Evolutionary conservation across 2,797 vertebrate genomes (phyloP).

Genomic region (Phrynocephalus guinanensis): DNA sequence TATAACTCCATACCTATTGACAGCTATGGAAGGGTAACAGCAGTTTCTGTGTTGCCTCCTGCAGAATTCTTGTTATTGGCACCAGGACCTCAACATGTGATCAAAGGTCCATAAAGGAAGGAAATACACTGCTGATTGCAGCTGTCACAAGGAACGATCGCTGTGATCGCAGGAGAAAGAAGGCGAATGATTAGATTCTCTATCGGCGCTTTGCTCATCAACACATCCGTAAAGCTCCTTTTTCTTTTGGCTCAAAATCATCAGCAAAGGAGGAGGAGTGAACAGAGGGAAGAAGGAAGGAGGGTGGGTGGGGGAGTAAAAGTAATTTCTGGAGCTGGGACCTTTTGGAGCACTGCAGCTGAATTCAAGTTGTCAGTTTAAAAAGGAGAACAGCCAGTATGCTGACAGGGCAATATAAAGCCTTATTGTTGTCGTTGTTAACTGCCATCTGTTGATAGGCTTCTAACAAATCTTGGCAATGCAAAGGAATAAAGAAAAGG

Average conservation of each 20-base stretch:
- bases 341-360: constrained; percentile 47
- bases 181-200: constrained; percentile 29
- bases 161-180: background rate
- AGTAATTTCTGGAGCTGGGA: constrained; percentile 54
- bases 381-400: constrained; percentile 42
- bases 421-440: background rate
- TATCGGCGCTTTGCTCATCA: background rate
- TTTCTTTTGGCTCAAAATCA: constrained; percentile 40
- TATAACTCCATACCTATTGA: constrained; percentile 21
- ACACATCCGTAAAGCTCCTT: background rate
- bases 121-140: constrained; percentile 23
- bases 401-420: constrained; percentile 52
- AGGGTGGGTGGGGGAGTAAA: constrained; percentile 42
- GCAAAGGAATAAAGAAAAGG: constrained; percentile 37
- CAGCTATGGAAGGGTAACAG: constrained; percentile 22
- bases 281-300: constrained; percentile 5
- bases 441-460: constrained; percentile 27
- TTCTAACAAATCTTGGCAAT: constrained; percentile 59
- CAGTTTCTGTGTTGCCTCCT: background rate
- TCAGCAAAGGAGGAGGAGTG: constrained; percentile 41
- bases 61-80: constrained; percentile 26
- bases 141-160: constrained; percentile 19
- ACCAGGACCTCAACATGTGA: background rate
- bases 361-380: constrained; percentile 53
- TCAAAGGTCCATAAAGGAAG: constrained; percentile 30